Evolutionary conservation across 2,888 invertebrate species (phyloP), one percentile per base, ranked within the genome.

Genomic region (Teleiodes luculella): DNA sequence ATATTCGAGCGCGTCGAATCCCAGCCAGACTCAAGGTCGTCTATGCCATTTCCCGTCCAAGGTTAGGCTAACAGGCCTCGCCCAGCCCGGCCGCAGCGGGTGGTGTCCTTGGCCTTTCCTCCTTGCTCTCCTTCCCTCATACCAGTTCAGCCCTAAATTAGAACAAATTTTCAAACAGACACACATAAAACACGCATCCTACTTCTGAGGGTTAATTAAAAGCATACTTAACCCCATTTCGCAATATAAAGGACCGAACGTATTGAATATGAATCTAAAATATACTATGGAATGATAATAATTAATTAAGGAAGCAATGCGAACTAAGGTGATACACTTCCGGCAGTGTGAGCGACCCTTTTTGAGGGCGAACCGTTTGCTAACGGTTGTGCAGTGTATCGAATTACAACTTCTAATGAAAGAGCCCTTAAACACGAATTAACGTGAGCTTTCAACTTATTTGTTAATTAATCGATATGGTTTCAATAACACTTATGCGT

Each of bases 261-360:
- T 48, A 47, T 39, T 43, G 36, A 54, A 53, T 48, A 57, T 58
- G 53, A 58, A 59, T 51, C 36, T 4, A 24, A 24, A 56, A 55
- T 61, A 37, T 37, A 35, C 43, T 33, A 51, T 46, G 20, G 39
- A 36, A 33, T 43, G 33, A 70, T 68, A 69, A 62, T 67, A 72
- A 76, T 74, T 75, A 70, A 76, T 74, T 75, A 70, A 76, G 78
- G 77, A 78, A 78, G 76, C 72, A 61, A 70, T 70, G 70, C 73
- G 72, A 75, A 76, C 73, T 70, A 74, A 65, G 63, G 66, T 74
- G 72, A 67, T 73, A 72, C 65, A 78, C 74, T 78, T 81, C 81
- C 83, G 80, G 76, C 66, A 61, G 58, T 53, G 52, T 55, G 56
- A 55, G 59, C 65, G 74, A 70, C 77, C 78, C 78, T 80, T 79